Conservation (phyloP, 64 coral and sea anemone genomes). For the Acropora tenuis region DNA sequence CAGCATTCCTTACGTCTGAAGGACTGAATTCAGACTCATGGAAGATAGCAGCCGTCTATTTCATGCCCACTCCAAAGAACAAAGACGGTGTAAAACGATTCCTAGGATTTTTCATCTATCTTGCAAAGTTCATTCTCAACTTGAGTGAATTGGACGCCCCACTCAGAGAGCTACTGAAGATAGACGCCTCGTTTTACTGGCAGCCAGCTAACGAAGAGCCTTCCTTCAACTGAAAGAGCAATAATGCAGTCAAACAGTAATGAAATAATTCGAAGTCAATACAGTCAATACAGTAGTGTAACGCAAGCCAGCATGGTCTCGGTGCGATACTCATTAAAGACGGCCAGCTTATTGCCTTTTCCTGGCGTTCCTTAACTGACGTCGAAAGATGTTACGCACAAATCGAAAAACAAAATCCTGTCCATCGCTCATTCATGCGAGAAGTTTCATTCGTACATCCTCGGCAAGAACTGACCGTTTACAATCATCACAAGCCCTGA, state of each 20-base stretch:
- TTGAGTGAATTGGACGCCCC: conserved; percentile 51
- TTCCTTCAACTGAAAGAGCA: conserved; percentile 37
- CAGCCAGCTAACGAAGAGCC: conserved; percentile 56
- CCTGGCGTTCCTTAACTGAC: neutral
- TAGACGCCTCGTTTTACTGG: conserved; percentile 47
- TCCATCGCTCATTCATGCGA: conserved; percentile 5
- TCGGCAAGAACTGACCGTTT: conserved; percentile 37
- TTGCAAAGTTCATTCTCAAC: conserved; percentile 50
- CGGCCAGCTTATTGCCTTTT: neutral
- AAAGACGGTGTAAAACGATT: conserved; percentile 58
- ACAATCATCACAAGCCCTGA: conserved; percentile 44
- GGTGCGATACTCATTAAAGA: conserved; percentile 32
- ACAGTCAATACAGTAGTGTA: conserved; percentile 26
- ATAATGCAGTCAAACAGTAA: conserved; percentile 38
- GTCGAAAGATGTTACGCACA: conserved; percentile 2
- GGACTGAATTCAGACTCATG: conserved; percentile 55
- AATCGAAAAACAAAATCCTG: conserved; percentile 31
- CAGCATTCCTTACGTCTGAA: conserved; percentile 26
- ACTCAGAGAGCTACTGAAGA: conserved; percentile 39
- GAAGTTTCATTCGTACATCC: conserved; percentile 32
- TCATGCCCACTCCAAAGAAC: conserved; percentile 52
- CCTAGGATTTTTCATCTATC: conserved; percentile 55
- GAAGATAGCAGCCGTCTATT: conserved; percentile 55
- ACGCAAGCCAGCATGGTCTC: conserved; percentile 48
- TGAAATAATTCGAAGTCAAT: conserved; percentile 17